phyloP scores from a whole-genome alignment of 2,888 invertebrate species.

The Teleiodes luculella region DNA sequence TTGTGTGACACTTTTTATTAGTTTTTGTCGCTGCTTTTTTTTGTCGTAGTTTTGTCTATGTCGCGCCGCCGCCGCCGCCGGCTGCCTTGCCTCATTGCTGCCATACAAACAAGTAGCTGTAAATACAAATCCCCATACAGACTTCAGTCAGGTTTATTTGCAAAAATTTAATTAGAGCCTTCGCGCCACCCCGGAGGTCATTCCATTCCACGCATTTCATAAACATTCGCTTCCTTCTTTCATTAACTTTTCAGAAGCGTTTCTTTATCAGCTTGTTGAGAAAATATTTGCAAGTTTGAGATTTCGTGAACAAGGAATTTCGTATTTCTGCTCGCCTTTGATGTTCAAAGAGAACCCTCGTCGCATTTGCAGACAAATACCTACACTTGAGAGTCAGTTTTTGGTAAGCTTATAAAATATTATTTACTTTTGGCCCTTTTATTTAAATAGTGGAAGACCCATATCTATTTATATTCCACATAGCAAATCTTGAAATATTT shows the following conservation, averaged over 20 bases:
- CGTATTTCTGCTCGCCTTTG: not conserved
- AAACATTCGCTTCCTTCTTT: constrained; percentile 29
- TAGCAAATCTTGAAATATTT: too few relatives aligned
- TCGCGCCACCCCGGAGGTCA: constrained; percentile 18
- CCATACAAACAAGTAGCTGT: constrained; percentile 39
- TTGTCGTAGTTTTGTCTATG: not conserved
- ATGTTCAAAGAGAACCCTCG: not conserved
- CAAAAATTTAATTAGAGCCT: constrained; percentile 55
- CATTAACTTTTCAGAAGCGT: constrained; percentile 14
- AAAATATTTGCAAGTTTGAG: not conserved
- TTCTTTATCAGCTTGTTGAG: constrained; percentile 7
- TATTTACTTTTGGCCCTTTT: too few relatives aligned
- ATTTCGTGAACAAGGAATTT: not conserved
- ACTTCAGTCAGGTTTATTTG: constrained; percentile 32
- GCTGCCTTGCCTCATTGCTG: not conserved
- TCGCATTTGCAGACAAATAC: too few relatives aligned
- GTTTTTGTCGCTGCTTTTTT: too few relatives aligned
- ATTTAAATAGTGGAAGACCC: too few relatives aligned
- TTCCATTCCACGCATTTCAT: constrained; percentile 36
- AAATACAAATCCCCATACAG: constrained; percentile 42
- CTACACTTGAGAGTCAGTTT: too few relatives aligned
- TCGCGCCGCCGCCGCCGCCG: not conserved
- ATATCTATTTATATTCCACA: too few relatives aligned
- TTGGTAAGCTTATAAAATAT: too few relatives aligned
- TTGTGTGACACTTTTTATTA: not conserved